Percentiles rank a stretch among this genome's conserved stretches.
phyloP scores from a whole-genome alignment of 1,140 invertebrate species.

The Papilio glaucus region DNA sequence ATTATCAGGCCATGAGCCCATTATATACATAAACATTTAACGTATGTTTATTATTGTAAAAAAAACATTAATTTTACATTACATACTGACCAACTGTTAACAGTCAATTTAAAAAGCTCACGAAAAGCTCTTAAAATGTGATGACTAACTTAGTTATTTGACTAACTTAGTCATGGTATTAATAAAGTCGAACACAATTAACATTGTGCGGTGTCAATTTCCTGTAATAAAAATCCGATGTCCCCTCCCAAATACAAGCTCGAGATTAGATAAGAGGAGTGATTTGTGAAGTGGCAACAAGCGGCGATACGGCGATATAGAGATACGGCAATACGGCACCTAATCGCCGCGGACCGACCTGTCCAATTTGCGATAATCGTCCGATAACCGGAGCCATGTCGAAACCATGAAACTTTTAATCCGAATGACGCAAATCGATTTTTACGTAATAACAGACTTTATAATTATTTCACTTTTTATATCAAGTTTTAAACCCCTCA shows the following conservation, averaged over 20 bases:
- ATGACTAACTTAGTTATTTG: too few species aligned
- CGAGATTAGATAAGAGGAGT: conserved; percentile 50
- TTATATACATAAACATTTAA: too few species aligned
- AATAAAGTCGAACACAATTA: conserved; percentile 12
- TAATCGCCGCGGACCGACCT: conserved; percentile 42
- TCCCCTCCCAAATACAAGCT: conserved; percentile 15
- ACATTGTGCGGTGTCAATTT: conserved; percentile 14
- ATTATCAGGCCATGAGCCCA: too few species aligned
- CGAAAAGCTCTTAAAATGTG: too few species aligned
- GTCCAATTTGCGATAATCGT: conserved; percentile 51
- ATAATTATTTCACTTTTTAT: neutral
- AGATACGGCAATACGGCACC: conserved; percentile 3
- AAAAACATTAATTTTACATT: too few species aligned
- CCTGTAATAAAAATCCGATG: conserved; percentile 36
- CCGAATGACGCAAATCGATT: conserved; percentile 42
- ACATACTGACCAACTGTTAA: too few species aligned
- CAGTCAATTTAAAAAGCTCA: too few species aligned
- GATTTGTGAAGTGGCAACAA: conserved; percentile 48
- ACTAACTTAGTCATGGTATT: too few species aligned
- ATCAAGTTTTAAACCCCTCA: too few species aligned
- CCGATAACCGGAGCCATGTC: conserved; percentile 42
- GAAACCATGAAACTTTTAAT: conserved; percentile 35
- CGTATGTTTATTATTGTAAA: too few species aligned
- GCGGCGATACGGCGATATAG: conserved; percentile 17
- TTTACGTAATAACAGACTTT: conserved; percentile 16